Conservation (phyloP, 2,888 invertebrate genomes). For the Phania funesta region DNA sequence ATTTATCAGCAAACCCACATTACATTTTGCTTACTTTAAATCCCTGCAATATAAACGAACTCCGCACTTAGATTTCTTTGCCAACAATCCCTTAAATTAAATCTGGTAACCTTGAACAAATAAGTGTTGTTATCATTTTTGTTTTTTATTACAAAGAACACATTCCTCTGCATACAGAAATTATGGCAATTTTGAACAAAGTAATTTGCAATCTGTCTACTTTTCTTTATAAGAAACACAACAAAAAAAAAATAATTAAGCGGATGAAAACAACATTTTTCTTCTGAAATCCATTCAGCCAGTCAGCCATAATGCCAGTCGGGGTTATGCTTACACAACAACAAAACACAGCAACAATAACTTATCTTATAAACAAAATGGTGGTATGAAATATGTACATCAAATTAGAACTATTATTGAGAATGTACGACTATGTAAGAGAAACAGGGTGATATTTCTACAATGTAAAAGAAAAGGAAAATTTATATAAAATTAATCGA, state of each 20-base stretch:
- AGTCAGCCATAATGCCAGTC: conserved; percentile 44
- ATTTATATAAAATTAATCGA: neutral
- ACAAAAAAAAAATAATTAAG: conserved; percentile 49
- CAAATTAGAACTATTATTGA: conserved; percentile 38
- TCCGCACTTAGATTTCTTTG: neutral
- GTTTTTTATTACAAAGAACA: conserved; percentile 6
- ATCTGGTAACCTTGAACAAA: conserved; percentile 24
- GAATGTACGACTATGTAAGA: conserved; percentile 24
- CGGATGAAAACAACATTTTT: conserved; percentile 53
- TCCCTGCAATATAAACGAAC: too few species aligned
- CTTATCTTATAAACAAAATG: conserved; percentile 27
- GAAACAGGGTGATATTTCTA: conserved; percentile 31
- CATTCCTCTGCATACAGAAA: conserved; percentile 63
- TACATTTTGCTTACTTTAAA: too few species aligned
- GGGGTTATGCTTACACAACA: conserved; percentile 40
- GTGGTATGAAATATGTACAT: conserved; percentile 7
- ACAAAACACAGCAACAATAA: conserved; percentile 29
- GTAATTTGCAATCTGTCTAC: conserved; percentile 70
- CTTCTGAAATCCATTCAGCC: conserved; percentile 53
- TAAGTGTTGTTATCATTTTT: neutral
- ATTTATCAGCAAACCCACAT: too few species aligned
- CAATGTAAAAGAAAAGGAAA: conserved; percentile 9
- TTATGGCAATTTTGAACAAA: conserved; percentile 69
- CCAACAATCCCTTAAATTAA: neutral
- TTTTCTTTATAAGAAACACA: conserved; percentile 53